Evolutionary conservation across 1,140 invertebrate genomes (phyloP), one percentile per base, ranked within the genome.

Genomic region (Zaprionus davidi): DNA sequence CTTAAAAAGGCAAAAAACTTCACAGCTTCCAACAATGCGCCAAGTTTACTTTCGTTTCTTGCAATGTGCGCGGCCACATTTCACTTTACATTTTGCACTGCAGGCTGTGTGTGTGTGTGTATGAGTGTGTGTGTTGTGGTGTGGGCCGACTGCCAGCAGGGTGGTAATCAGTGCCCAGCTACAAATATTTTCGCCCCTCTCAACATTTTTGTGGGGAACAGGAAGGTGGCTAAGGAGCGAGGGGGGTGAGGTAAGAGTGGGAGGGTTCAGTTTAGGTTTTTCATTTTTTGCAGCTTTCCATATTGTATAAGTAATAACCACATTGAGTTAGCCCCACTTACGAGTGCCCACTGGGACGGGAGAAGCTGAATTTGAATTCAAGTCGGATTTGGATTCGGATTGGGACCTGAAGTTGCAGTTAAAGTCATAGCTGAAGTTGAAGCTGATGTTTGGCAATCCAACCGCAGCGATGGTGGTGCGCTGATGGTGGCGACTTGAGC

Each of bases 31-130:
- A 58, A 65, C 44, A 71, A 79, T 62, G 79, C 58, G 64, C 80
- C 64, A 71, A 75, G 79, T 79, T 82, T 87, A 86, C 82, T 86
- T 86, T 86, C 82, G 83, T 82, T 86, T 86, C 82, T 65, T 63
- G 71, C 64, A 76, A 81, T 41, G 15, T 56, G 59, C 53, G 38
- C 24, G 24, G 46, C 41, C 63, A 74, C 80, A 87, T 86, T 86
- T 86, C 82, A 82, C 82, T 79, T 78, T 51, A 62, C 26, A 44
- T 76, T 72, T 70, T 55, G 62, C 55, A 56, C 22, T 41, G 41
- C 41, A 46, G 2, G 41, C 13, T 65, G 24, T 28, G 51, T 13
- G 24, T n/a, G 15, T 28, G 22, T 17, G n/a, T 17, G 9, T 53
- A 4, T 15, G 53, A 28, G 24, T 44, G 13, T 59, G n/a, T 20